These are phyloP conservation scores for Acholoe squamosa DNA, from an alignment of 2,888 invertebrate species.

Conservation along the genomic window DNA sequence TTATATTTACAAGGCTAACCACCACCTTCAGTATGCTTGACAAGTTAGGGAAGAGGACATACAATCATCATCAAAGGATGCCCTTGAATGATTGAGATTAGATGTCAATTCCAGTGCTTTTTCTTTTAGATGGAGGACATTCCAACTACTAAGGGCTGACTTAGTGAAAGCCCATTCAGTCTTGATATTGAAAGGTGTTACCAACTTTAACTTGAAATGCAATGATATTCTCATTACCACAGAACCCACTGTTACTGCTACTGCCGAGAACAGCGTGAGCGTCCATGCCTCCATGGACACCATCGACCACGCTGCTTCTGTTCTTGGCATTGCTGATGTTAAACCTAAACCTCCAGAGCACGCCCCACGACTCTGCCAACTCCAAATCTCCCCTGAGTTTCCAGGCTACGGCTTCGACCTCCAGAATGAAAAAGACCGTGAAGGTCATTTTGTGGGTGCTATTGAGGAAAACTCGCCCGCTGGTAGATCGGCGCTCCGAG, in stretches of 20 bases:
- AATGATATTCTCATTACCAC: no score
- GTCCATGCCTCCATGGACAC: background rate
- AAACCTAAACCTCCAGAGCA: background rate
- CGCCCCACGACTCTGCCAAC: conserved; percentile 27
- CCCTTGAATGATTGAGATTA: no score
- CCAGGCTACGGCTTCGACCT: conserved; percentile 98
- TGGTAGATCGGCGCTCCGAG: conserved; percentile 63
- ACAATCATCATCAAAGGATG: no score
- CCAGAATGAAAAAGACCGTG: conserved; percentile 95
- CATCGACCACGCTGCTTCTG: background rate
- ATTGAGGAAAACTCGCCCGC: conserved; percentile 67
- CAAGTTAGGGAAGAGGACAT: no score
- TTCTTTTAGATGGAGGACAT: no score
- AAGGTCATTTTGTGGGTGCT: conserved; percentile 93
- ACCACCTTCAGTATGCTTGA: no score
- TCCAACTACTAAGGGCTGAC: no score
- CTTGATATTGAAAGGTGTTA: no score
- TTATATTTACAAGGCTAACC: no score
- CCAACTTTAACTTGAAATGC: no score
- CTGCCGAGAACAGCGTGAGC: background rate
- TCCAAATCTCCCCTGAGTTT: conserved; percentile 90
- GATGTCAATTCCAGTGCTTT: no score
- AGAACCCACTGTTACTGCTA: background rate
- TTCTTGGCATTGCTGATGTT: background rate
- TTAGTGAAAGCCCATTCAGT: no score